Conservation (phyloP, 2,797 vertebrate genomes). For the Anguilla megastoma region DNA sequence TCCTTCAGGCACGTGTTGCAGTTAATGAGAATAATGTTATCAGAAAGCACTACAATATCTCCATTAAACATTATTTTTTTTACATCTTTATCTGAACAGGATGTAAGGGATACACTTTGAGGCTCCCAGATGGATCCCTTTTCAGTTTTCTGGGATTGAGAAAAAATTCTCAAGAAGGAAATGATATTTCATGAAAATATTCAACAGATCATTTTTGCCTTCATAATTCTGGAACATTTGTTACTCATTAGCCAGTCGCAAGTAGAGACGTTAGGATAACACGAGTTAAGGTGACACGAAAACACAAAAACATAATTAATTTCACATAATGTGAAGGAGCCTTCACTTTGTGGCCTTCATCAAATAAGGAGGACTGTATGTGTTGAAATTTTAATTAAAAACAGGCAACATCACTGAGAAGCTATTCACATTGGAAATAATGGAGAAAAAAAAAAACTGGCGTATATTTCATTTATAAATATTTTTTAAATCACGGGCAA, state of each 20-base stretch:
- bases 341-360: neutral
- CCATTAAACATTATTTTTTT: neutral
- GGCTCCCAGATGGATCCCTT: neutral
- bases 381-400: neutral
- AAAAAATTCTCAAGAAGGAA: neutral
- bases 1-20: slow-evolving; percentile 3
- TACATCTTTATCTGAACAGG: neutral
- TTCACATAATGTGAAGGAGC: neutral
- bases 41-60: neutral
- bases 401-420: neutral
- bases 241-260: neutral
- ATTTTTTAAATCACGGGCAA: neutral
- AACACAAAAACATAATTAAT: neutral
- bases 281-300: neutral
- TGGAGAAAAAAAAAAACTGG: neutral
- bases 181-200: neutral
- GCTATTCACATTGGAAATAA: neutral
- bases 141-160: neutral
- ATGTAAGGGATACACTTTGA: neutral
- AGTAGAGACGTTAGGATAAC: neutral
- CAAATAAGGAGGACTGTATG: neutral
- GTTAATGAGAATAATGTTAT: neutral
- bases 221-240: neutral
- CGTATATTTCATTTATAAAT: neutral
- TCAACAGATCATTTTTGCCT: neutral